Conservation (phyloP, 2,797 vertebrate species). For the Kryptolebias ocellatus region DNA sequence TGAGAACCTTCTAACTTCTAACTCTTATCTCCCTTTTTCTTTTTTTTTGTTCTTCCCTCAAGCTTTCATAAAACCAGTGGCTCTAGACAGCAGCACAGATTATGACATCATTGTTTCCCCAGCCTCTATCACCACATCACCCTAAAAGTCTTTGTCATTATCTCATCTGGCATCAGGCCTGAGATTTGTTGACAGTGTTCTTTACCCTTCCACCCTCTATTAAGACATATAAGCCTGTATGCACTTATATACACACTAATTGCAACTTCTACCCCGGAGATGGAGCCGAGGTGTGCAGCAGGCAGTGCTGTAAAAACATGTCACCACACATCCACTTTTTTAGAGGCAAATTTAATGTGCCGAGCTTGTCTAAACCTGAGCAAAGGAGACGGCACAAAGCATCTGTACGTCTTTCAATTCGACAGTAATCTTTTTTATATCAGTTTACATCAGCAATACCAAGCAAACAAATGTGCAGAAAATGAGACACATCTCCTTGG, state of each 20-base stretch:
- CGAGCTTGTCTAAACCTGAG: conserved; percentile 52
- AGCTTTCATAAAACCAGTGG: conserved; percentile 43
- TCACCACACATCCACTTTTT: conserved; percentile 53
- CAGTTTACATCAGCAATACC: conserved; percentile 37
- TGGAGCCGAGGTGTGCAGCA: conserved; percentile 51
- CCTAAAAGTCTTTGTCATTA: conserved; percentile 69
- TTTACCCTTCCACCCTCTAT: conserved; percentile 30
- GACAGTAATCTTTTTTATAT: conserved; percentile 32
- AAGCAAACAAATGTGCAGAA: conserved; percentile 19
- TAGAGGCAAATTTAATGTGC: conserved; percentile 52
- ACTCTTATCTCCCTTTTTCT: conserved; percentile 19
- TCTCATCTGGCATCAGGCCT: conserved; percentile 71
- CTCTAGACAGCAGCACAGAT: conserved; percentile 42
- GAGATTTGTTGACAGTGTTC: conserved; percentile 52
- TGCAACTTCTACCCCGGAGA: conserved; percentile 41
- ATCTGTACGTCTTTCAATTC: conserved; percentile 18
- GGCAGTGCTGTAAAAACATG: conserved; percentile 56
- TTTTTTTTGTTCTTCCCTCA: conserved; percentile 20
- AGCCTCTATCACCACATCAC: conserved; percentile 67
- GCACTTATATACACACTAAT: conserved; percentile 15
- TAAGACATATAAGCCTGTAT: conserved; percentile 36
- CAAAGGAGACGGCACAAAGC: conserved; percentile 17
- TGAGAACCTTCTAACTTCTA: conserved; percentile 32
- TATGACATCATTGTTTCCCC: conserved; percentile 77
- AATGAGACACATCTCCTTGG: conserved; percentile 27